Evolutionary conservation across 2,113 vertebrate species (phyloP), one percentile per base, ranked within the genome.

Genomic region (Toxotes jaculatrix): DNA sequence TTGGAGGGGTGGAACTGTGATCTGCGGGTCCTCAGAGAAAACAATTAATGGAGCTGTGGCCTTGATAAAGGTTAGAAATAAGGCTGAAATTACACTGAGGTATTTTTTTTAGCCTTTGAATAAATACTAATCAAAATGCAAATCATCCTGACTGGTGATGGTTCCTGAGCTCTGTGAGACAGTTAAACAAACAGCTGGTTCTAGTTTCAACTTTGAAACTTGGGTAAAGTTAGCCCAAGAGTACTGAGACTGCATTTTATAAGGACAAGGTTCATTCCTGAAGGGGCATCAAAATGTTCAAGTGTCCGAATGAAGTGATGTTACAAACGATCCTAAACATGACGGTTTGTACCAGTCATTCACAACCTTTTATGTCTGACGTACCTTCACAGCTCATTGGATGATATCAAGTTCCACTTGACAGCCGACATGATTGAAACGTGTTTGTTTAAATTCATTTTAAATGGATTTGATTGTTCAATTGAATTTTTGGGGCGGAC

Each of bases 111-210:
- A 13, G 17, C 27, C 62, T 53, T 53, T 71, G 57, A 80, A 73
- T 62, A 70, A 79, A 83, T 66, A 79, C 32, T 34, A 31, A 67
- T 78, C 69, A 55, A 70, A 72, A 34, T 53, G 38, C 36, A 81
- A 19, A 59, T 53, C 47, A 74, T 72, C 40, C 14, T 59, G 53
- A 56, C 43, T 74, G 72, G 27, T 42, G 62, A 16, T 23, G 31
- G 62, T 66, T 87, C 45, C 83, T 61, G 67, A 87, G 78, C 61
- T 70, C n/a, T 56, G 47, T 4, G 68, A 77, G 27, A 64, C 62
- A 9, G 32, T 57, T 79, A 32, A 59, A 59, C 38, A 72, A 66
- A 21, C 61, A 71, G 47, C 23, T 43, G 77, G 3, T 65, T 66
- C 27, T 71, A 10, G 45, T 56, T 5, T 42, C 23, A 21, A 42